phyloP scores from a whole-genome alignment of 2,113 vertebrate species.

The Nyctereutes procyonoides region DNA sequence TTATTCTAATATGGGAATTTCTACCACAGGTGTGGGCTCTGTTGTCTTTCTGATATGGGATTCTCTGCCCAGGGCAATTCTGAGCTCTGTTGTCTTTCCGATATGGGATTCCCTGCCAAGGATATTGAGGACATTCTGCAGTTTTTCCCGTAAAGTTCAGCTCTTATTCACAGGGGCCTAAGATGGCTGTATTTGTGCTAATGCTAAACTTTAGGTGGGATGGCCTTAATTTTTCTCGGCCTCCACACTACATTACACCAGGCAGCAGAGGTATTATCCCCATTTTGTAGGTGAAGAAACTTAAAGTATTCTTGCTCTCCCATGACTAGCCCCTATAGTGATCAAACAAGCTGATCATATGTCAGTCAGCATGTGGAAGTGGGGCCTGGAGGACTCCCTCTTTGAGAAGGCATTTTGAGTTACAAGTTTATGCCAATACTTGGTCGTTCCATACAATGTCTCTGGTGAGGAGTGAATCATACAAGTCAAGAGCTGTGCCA shows the following conservation, averaged over 20 bases:
- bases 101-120: no score
- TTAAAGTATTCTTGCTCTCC: not conserved
- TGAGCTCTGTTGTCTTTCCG: no score
- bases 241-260: not conserved
- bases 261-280: not conserved
- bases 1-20: no score
- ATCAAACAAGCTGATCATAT: not conserved
- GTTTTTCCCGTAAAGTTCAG: no score
- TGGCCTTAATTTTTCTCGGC: no score
- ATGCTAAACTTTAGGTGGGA: no score
- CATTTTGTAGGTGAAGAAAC: constrained; percentile 15
- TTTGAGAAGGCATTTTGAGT: constrained; percentile 23
- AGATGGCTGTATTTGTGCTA: no score
- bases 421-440: not conserved
- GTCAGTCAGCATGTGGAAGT: not conserved
- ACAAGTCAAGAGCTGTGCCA: not conserved
- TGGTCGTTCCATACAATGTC: not conserved
- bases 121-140: no score
- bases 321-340: not conserved
- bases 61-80: no score
- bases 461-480: not conserved
- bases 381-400: not conserved
- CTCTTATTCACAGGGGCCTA: no score
- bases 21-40: no score
- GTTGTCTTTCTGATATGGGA: no score